Evolutionary conservation across 2,113 vertebrate genomes (phyloP), one percentile per base, ranked within the genome.

Genomic region (Anarrhichthys ocellatus): DNA sequence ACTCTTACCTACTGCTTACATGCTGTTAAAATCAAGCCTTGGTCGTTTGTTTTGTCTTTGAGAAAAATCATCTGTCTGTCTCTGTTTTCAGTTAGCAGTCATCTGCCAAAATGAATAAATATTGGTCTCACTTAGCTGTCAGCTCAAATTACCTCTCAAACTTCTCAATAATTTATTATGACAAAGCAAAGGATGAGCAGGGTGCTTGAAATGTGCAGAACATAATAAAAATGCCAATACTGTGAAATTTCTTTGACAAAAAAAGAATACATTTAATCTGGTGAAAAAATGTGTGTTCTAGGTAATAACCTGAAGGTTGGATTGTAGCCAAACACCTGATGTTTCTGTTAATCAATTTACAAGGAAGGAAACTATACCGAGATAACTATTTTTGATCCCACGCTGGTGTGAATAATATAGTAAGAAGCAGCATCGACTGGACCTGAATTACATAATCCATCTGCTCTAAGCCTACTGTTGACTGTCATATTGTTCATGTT

Each of bases 101-200:
- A 9, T 78, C 79, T 75, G 87, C 70, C 79, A 77, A 56, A 68
- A 50, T 75, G 52, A 87, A 86, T 88, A 80, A 81, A 76, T 56
- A 56, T 61, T 73, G 40, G 36, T 65, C 70, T 84, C 50, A 32
- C 65, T 64, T 70, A 36, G 50, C 76, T 80, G 81, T 90, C 82
- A 78, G 18, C 58, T 87, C 32, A 48, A 73, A 87, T 88, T 61
- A 87, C 50, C 44, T 48, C 50, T 58, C 27, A 42, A 80, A 64
- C 34, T 50, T 72, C 65, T 22, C 27, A 76, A 77, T 81, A 62
- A 81, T 80, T 78, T 74, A 77, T 52, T 74, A 42, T 67, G 73
- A 68, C 75, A 65, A 78, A 74, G 24, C 32, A 54, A 80, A 86
- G 56, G 22, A 76, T 64, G 61, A 52, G 50, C 67, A 74, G 20